Evolutionary conservation across 2,888 invertebrate genomes (phyloP), one percentile per base, ranked within the genome.

Genomic region (Heliconius erato): DNA sequence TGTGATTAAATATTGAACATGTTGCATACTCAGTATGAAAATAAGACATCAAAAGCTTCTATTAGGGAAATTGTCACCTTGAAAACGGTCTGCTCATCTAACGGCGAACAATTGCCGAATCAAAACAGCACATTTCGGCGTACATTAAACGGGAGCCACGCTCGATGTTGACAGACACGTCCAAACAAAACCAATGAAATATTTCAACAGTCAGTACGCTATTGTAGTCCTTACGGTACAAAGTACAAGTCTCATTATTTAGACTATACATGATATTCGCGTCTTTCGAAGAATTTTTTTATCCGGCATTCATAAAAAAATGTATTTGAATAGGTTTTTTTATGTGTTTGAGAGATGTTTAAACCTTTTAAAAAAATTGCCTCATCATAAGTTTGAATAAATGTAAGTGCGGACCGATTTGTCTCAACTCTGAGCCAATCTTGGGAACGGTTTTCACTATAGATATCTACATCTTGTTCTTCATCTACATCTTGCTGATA

Each of bases 161-260:
- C 77, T 78, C 54, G 28, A 77, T 71, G 82, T 83, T 80, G 77
- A 81, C 81, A 80, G 82, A 77, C 77, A 72, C 77, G 72, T 82
- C 80, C 77, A 83, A 83, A 83, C 82, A 83, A 83, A 80, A 80
- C 72, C 72, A 74, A 80, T 67, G 76, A 77, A 72, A 78, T 72
- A 83, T 83, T 65, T 44, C 65, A 78, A 69, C n/a, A 19, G n/a
- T 32, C 32, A 28, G 19, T 59, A 74, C 63, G 49, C 74, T 3
- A 69, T 54, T 69, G 63, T 69, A 69, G 44, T 40, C 79, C 74
- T 79, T 82, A 82, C 69, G 3, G 0, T 16, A 12, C 28, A 68
- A 3, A 26, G 35, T 19, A 63, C 71, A 81, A 65, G 28, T 59
- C 23, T 44, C 49, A 32, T 65, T 44, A 14, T 78, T 65, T 19